A percentile compares a stretch with the other conserved stretches of the same genome.
These are phyloP conservation scores for Patella caerulea DNA, from an alignment of 2,888 invertebrate genomes.

Conservation along the genomic window DNA sequence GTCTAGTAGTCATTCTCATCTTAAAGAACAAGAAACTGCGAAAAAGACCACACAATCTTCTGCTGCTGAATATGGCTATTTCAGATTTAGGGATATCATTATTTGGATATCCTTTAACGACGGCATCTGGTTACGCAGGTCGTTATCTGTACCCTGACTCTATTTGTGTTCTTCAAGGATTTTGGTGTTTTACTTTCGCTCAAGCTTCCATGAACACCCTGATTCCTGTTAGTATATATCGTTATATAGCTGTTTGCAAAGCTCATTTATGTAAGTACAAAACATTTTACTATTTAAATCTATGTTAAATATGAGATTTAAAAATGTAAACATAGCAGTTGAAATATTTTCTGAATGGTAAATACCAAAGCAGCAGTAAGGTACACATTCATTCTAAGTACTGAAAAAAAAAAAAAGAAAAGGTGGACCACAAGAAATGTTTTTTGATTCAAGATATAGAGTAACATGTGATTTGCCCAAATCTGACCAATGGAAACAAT, in stretches of 20 bases:
- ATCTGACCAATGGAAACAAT: too few species aligned
- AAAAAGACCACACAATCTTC: constrained; percentile 31
- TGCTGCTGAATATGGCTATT: constrained; percentile 43
- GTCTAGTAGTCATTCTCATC: constrained; percentile 21
- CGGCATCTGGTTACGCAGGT: constrained; percentile 33
- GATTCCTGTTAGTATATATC: constrained; percentile 38
- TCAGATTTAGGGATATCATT: constrained; percentile 41
- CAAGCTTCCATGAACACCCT: constrained; percentile 40
- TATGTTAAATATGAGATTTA: too few species aligned
- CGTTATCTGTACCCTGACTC: constrained; percentile 34
- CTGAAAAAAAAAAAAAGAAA: too few species aligned
- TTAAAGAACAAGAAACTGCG: constrained; percentile 25
- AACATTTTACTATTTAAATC: background rate
- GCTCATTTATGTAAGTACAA: constrained; percentile 38
- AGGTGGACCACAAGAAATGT: too few species aligned
- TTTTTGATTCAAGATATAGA: too few species aligned
- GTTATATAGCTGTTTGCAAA: constrained; percentile 41
- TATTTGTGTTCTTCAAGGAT: constrained; percentile 39
- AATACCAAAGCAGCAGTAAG: too few species aligned
- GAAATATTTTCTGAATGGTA: too few species aligned
- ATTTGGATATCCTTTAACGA: constrained; percentile 41
- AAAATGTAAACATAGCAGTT: too few species aligned
- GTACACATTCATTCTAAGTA: too few species aligned
- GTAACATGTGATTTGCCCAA: too few species aligned
- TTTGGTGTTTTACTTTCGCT: constrained; percentile 39